Evolutionary conservation across 1,140 invertebrate genomes (phyloP), one percentile per base, ranked within the genome.

Genomic region (Tetramorium simillimum): DNA sequence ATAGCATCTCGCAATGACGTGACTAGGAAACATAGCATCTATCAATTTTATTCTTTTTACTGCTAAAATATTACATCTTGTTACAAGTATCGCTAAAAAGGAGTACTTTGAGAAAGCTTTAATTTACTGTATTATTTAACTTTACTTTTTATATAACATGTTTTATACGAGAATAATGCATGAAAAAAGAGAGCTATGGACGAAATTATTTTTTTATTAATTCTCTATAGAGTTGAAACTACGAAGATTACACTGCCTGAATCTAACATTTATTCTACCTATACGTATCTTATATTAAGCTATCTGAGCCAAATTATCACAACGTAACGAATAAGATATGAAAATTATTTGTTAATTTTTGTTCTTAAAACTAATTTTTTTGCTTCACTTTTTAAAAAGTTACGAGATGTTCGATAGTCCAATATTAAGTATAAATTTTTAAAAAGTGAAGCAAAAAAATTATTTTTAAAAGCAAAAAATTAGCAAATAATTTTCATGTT

Each of bases 1-100:
- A 86, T 60, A 86, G 51, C 76, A 73, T 43, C 53, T 70, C 53
- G 51, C 63, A 86, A 28, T 86, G 63, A 69, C 65, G 85, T 81
- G 65, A 67, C 43, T 60, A 82, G 53, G 28, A 86, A 86, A 82
- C 77, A 12, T n/a, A 81, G 76, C 12, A 18, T 67, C 40, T 37
- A 43, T 80, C 82, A 65, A 78, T 56, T 85, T 56, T 53, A 78
- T 51, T 49, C 60, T 78, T 56, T 63, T 51, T 78, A 46, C 40
- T 46, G 14, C 18, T 14, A 10, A 81, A 67, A 40, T 69, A 56
- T 58, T 49, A 40, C 18, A 43, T 40, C 67, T 82, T 46, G 67
- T 60, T 82, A 18, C 40, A 46, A 37, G 12, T 46, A 56, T 46
- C 24, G 49, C 7, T 49, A 49, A 62, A 24, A 14, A 82, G 14